Evolutionary conservation across 2,113 vertebrate genomes (phyloP), one percentile per base, ranked within the genome.

Genomic region (Mystacornis crossleyi): DNA sequence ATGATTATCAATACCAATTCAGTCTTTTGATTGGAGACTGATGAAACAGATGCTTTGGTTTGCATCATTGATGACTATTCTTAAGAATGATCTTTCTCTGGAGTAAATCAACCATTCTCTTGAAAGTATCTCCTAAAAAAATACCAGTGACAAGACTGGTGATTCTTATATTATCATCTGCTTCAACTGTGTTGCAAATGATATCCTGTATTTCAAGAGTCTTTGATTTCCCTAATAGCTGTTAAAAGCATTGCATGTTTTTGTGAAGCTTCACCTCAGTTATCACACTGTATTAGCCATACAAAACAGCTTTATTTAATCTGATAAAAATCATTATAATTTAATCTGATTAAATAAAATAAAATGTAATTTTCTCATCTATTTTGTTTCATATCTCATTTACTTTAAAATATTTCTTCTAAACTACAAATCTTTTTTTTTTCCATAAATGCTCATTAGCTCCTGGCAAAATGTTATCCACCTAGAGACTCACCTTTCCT

Each of bases 81-180:
- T 64, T 47, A 42, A 84, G 43, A 60, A 83, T 19, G 9, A 72
- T 75, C 54, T 47, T 93, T 54, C 67, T 66, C 26, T 58, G 17
- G 29, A 45, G 29, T 70, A 94, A 95, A 77, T 96, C 87, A 93
- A 77, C 64, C 43, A 67, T 91, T 83, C 47, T 64, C 31, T 70
- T 86, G 75, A 67, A 89, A 91, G 18, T 42, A 79, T 47, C 40
- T 87, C 54, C 81, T 87, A 69, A 95, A 96, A 86, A 81, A 85
- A 94, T 81, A 60, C 53, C 34, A 82, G 53, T 93, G 75, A 66
- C 55, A 84, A 89, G 47, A 71, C 0, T 90, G 67, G 51, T 73
- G 82, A 80, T 66, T 67, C 34, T 90, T 23, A 9, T 11, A 71
- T 78, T 72, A 80, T 86, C 29, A 75, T 90, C 51, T 80, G 24